Evolutionary conservation across 2,113 vertebrate species (phyloP).

Genomic region (Anser brachyrhynchus): DNA sequence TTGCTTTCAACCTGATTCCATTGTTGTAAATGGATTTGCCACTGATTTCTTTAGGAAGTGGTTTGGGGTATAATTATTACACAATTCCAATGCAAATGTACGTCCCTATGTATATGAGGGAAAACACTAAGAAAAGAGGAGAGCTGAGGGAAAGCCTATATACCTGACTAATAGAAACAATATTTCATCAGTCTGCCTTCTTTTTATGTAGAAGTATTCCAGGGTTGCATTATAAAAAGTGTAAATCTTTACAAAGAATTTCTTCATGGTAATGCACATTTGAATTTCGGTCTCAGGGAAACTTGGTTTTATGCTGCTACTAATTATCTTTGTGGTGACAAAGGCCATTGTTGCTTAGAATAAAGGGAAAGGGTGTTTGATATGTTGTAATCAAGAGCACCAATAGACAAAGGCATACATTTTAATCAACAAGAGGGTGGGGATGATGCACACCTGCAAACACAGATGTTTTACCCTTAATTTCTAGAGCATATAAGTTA

Average conservation of each 20-base stretch:
- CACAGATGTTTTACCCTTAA: neutral
- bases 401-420: neutral
- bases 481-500: neutral
- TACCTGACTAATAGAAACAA: neutral
- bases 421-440: neutral
- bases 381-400: neutral
- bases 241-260: neutral
- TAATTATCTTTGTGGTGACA: neutral
- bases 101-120: neutral
- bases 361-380: neutral
- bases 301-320: neutral
- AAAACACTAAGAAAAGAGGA: neutral
- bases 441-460: neutral
- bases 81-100: neutral
- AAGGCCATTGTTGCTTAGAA: neutral
- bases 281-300: neutral
- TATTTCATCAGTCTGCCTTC: neutral
- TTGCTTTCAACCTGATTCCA: neutral
- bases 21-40: neutral
- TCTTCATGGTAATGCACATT: neutral
- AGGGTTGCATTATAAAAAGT: neutral
- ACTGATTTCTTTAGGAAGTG: neutral
- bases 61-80: neutral
- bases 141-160: neutral
- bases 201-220: neutral